phyloP scores from a whole-genome alignment of 2,113 vertebrate species.

The Polyodon spathula region DNA sequence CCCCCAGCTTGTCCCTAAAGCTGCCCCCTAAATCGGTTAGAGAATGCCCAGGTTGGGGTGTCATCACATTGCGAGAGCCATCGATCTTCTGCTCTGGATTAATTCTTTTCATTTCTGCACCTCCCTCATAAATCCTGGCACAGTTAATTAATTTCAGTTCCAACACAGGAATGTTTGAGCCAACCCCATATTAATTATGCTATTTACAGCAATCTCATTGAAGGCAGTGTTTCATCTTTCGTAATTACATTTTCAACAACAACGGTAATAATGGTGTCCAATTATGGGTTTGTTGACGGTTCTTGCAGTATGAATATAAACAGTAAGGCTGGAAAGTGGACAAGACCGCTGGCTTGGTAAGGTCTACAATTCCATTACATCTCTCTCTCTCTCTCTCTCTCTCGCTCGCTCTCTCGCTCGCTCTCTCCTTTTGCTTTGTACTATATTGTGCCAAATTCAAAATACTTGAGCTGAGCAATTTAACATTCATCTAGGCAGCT shows the following conservation, averaged over 20 bases:
- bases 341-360: conserved; percentile 33
- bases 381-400: too few species aligned
- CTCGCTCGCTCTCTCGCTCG: neutral
- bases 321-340: conserved; percentile 29
- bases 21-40: conserved; percentile 89
- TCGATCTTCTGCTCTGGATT: conserved; percentile 96
- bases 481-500: too few species aligned
- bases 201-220: conserved; percentile 98
- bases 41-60: conserved; percentile 76
- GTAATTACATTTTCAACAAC: conserved; percentile 97
- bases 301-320: conserved; percentile 53
- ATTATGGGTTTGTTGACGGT: conserved; percentile 78
- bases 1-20: conserved; percentile 67
- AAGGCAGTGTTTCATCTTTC: conserved; percentile 99
- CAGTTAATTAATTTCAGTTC: conserved; percentile 99
- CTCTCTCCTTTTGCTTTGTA: neutral
- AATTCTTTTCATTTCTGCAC: conserved; percentile 90
- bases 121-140: conserved; percentile 98
- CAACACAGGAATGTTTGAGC: conserved; percentile 92
- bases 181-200: conserved; percentile 99
- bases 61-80: conserved; percentile 94
- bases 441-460: too few species aligned
- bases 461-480: too few species aligned
- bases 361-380: neutral
- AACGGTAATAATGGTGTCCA: conserved; percentile 77